Evolutionary conservation across 2,888 invertebrate species (phyloP).

Genomic region (Plagiodera versicolora): DNA sequence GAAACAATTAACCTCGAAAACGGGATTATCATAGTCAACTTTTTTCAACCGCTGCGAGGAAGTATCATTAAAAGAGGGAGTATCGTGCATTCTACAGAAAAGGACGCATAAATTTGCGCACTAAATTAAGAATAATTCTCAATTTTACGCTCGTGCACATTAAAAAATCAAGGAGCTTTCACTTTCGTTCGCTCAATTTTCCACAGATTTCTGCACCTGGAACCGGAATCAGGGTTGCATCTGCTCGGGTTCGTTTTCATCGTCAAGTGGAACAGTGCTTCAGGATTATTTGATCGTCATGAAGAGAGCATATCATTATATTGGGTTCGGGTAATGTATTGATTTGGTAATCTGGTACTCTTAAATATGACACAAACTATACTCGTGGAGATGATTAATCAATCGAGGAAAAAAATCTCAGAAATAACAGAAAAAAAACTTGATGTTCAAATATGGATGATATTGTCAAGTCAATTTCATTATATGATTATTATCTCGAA

Average conservation of each 20-base stretch:
- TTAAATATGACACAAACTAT: neutral
- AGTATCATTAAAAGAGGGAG: conserved; percentile 8
- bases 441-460: too few relatives aligned
- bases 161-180: conserved; percentile 28
- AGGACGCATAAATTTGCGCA: conserved; percentile 8
- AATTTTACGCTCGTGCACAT: conserved; percentile 20
- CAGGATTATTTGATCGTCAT: conserved; percentile 4
- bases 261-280: conserved; percentile 9
- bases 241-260: conserved; percentile 5
- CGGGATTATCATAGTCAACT: conserved; percentile 27
- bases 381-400: neutral
- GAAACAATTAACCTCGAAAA: conserved; percentile 28
- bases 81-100: conserved; percentile 5
- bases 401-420: too few relatives aligned
- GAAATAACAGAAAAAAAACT: too few relatives aligned
- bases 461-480: too few relatives aligned
- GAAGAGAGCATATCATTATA: neutral
- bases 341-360: neutral
- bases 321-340: conserved; percentile 2
- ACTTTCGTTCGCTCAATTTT: conserved; percentile 18
- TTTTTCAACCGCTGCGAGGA: conserved; percentile 16
- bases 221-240: neutral
- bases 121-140: conserved; percentile 5
- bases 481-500: too few relatives aligned
- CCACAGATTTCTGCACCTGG: conserved; percentile 10